A percentile compares a stretch with the other conserved stretches of the same genome.
phyloP scores from a whole-genome alignment of 1,140 invertebrate species.

The Colletes gigas region DNA sequence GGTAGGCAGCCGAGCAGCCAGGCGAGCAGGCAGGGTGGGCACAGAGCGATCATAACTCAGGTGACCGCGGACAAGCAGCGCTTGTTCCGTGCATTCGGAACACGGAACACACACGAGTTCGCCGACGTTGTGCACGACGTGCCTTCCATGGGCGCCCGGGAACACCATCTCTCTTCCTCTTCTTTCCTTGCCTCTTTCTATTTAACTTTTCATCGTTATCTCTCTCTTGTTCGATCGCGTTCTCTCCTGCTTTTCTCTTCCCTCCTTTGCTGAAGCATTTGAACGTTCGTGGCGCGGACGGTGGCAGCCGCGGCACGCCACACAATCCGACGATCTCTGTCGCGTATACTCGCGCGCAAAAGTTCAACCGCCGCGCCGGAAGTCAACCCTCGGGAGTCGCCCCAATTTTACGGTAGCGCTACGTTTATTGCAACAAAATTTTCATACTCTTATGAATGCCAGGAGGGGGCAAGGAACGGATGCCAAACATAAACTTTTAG shows the following conservation, averaged over 20 bases:
- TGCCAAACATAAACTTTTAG: no score
- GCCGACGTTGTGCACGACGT: slow-evolving; percentile 65
- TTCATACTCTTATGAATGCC: no score
- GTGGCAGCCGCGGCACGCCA: slow-evolving; percentile 67
- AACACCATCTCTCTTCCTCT: slow-evolving; percentile 44
- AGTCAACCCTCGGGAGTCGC: no score
- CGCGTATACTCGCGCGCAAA: slow-evolving; percentile 58
- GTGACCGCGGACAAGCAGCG: slow-evolving; percentile 74
- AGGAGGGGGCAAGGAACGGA: no score
- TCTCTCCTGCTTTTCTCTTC: slow-evolving; percentile 6
- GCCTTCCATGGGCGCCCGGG: slow-evolving; percentile 45
- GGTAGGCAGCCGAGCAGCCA: slow-evolving; percentile 48
- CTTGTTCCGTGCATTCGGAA: slow-evolving; percentile 77
- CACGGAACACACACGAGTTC: slow-evolving; percentile 73
- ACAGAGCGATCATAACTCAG: slow-evolving; percentile 77
- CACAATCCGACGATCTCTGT: slow-evolving; percentile 61
- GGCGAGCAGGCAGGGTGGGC: slow-evolving; percentile 70
- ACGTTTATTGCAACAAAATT: no score
- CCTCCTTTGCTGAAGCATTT: slow-evolving; percentile 44
- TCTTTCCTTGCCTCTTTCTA: slow-evolving; percentile 1
- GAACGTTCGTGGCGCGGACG: slow-evolving; percentile 63
- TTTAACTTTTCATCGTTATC: slow-evolving; percentile 27
- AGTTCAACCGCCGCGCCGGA: slow-evolving; percentile 18
- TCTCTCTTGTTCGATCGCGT: slow-evolving; percentile 27
- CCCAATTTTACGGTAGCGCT: no score